Percentiles rank a stretch among this genome's conserved stretches.
Evolutionary conservation across 2,888 invertebrate species (phyloP).

Genomic region (Dexiosoma caninum): DNA sequence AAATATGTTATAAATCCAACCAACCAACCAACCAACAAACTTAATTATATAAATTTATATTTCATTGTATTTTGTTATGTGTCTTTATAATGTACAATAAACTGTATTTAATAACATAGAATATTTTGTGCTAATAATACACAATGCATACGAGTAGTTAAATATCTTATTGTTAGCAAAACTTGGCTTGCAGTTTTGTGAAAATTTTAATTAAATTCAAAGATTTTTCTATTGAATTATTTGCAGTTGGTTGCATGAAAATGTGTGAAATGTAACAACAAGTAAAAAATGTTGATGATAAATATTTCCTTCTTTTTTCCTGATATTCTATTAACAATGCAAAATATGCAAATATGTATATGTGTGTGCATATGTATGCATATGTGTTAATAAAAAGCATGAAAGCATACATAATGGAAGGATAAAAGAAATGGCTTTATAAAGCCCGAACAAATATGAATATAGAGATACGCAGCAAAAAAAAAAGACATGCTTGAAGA

Average conservation of each 20-base stretch:
- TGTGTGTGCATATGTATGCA: too few species aligned
- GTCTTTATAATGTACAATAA: conserved; percentile 4
- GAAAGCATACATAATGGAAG: background rate
- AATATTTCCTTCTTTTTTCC: background rate
- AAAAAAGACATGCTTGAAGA: too few species aligned
- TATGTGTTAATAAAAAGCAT: background rate
- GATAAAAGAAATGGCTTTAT: background rate
- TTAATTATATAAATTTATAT: conserved; percentile 31
- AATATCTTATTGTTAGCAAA: background rate
- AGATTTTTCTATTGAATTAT: background rate
- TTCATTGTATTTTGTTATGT: background rate
- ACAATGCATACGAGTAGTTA: too few species aligned
- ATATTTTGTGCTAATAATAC: background rate
- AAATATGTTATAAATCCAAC: background rate
- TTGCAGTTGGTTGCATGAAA: background rate
- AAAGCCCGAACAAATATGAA: too few species aligned
- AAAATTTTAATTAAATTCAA: conserved; percentile 6
- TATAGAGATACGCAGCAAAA: too few species aligned
- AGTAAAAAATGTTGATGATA: background rate
- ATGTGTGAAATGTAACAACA: background rate
- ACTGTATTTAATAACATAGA: conserved; percentile 5
- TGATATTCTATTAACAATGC: background rate
- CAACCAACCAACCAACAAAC: background rate
- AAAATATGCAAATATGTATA: conserved; percentile 39
- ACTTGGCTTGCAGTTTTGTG: background rate